Base-by-base conservation (phyloP, 2,113 vertebrate genomes). In the Xyrauchen texanus region DNA sequence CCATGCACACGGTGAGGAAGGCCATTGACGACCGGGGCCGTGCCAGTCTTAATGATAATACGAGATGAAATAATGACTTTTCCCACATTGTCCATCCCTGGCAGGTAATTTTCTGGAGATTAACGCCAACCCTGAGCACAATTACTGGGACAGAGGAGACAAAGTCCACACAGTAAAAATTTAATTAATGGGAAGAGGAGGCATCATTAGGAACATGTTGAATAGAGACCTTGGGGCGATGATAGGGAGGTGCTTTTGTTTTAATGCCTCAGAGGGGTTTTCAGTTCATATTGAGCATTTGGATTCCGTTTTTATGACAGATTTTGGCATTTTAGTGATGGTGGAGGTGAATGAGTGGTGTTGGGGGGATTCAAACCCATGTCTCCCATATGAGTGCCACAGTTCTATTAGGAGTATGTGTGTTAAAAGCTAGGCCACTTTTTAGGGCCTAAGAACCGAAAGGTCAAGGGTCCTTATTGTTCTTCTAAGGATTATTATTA, bases 61-160 rank as follows among this genome's bases (percentile, higher is more conserved):
- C 66, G 55, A 84, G 79, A 60, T 79, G 49, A 83, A 83, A 86
- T 86, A 81, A 84, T 85, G 80, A 80, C 74, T 81, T 82, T 82
- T 80, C 68, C 64, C 69, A 79, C 78, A 78, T 80, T 76, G 68
- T 58, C 12, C 47, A n/a, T 64, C 63, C 73, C 62, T 76, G 63
- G 51, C 73, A 76, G 53, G 81, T 85, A 83, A 85, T 88, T 84
- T 86, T 82, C 69, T 62, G 79, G 67, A 84, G 84, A 86, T 85
- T 84, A 84, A 79, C 84, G 83, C 68, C 8, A 16, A 83, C 64
- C 79, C 77, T 2, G 77, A 62, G 57, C 51, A 45, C 74, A 73
- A 73, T 82, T 83, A 71, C 16, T 10, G 42, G 58, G 74, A 75
- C 78, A 69, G 77, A 67, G 53, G 74, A 84, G 68, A 81, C 66